Percentiles rank a stretch among this genome's conserved stretches.
phyloP scores from a whole-genome alignment of 2,888 invertebrate species.

The Pecten maximus region DNA sequence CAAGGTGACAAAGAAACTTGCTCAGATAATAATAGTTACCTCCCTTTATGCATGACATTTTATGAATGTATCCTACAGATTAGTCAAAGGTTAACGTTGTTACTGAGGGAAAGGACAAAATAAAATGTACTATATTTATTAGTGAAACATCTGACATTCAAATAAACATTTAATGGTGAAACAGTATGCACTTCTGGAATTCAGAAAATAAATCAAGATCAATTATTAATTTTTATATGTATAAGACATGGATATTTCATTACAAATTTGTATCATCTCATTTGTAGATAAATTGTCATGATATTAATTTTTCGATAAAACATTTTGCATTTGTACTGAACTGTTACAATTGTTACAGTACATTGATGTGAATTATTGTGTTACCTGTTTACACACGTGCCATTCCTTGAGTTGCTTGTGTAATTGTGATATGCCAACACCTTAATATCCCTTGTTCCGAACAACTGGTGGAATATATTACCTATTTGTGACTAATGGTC shows the following conservation, averaged over 20 bases:
- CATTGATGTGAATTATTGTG: background rate
- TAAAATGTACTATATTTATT: too few relatives aligned
- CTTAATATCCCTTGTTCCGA: background rate
- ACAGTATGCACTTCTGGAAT: background rate
- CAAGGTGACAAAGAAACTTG: too few relatives aligned
- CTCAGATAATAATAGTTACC: too few relatives aligned
- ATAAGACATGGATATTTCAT: background rate
- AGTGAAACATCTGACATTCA: too few relatives aligned
- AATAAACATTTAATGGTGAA: too few relatives aligned
- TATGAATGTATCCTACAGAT: too few relatives aligned
- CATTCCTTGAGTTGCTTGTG: background rate
- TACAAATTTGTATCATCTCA: background rate
- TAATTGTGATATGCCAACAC: background rate
- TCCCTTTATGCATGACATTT: too few relatives aligned
- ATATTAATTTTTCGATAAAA: too few relatives aligned
- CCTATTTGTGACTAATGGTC: background rate
- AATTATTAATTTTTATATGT: background rate
- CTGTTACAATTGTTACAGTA: background rate
- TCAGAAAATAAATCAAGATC: background rate
- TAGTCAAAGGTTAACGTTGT: too few relatives aligned
- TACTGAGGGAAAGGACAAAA: too few relatives aligned
- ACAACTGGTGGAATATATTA: background rate
- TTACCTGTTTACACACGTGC: background rate
- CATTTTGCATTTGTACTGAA: too few relatives aligned
- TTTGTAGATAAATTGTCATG: background rate